Percentiles rank a stretch among this genome's conserved stretches.
phyloP scores from a whole-genome alignment of 2,797 vertebrate species.

The Clarias laeviceps region DNA sequence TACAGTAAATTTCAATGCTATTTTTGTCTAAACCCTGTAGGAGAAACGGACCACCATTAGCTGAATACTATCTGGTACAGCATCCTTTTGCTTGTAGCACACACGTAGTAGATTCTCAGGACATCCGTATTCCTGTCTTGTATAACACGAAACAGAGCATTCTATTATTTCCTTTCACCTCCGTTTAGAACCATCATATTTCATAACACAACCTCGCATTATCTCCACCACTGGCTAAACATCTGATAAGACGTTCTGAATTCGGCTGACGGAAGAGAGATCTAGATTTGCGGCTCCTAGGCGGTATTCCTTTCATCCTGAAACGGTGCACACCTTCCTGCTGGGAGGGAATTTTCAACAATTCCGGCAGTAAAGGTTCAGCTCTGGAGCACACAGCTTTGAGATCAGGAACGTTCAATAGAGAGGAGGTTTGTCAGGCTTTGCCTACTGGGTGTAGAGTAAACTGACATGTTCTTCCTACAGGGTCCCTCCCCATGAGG shows the following conservation, averaged over 20 bases:
- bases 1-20: neutral
- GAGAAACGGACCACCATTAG: neutral
- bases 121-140: neutral
- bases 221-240: conserved; percentile 1
- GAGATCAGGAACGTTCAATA: conserved; percentile 29
- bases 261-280: conserved; percentile 1
- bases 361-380: conserved; percentile 32
- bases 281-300: neutral
- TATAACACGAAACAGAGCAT: neutral
- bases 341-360: conserved; percentile 26
- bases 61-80: neutral
- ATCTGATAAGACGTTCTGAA: conserved; percentile 29
- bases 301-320: conserved; percentile 1
- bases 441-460: conserved; percentile 1
- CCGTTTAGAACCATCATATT: neutral
- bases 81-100: too few relatives aligned
- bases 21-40: neutral
- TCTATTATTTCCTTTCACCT: neutral
- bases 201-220: neutral
- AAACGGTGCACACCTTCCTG: conserved; percentile 7
- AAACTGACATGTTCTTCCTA: conserved; percentile 13
- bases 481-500: neutral
- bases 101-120: neutral
- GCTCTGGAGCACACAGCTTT: conserved; percentile 15
- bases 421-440: neutral